These are phyloP conservation scores for Lithophane ornitopus DNA, from an alignment of 2,888 invertebrate genomes.

Conservation along the genomic window DNA sequence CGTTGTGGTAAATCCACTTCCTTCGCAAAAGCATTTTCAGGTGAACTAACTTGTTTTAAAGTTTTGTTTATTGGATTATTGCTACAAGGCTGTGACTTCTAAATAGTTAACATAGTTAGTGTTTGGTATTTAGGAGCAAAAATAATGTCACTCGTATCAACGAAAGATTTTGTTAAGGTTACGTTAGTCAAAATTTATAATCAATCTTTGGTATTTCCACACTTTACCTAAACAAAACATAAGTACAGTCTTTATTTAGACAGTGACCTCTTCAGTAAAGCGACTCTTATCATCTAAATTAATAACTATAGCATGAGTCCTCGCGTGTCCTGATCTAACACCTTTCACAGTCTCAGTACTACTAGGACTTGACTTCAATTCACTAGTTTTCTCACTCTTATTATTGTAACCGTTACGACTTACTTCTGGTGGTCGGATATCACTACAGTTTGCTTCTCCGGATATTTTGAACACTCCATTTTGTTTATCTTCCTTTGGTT, in stretches of 20 bases:
- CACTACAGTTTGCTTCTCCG: slow-evolving; percentile 86
- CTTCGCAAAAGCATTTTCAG: slow-evolving; percentile 30
- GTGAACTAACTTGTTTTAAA: slow-evolving; percentile 3
- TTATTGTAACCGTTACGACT: slow-evolving; percentile 80
- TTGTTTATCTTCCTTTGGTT: slow-evolving; percentile 80
- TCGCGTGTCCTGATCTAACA: slow-evolving; percentile 92
- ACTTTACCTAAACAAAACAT: slow-evolving; percentile 59
- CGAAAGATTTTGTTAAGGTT: not conserved
- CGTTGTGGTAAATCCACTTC: slow-evolving; percentile 39
- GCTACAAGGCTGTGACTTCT: not conserved
- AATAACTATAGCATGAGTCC: slow-evolving; percentile 94
- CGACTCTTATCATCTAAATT: slow-evolving; percentile 95
- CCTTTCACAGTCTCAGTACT: slow-evolving; percentile 83
- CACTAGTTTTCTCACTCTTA: slow-evolving; percentile 83
- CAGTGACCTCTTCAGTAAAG: slow-evolving; percentile 95
- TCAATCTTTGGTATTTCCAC: slow-evolving; percentile 45
- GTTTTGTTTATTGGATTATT: slow-evolving; percentile 4
- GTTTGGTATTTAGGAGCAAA: not conserved
- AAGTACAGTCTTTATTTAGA: slow-evolving; percentile 88
- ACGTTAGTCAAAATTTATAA: not conserved
- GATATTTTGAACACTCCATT: slow-evolving; percentile 88
- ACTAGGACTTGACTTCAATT: slow-evolving; percentile 81
- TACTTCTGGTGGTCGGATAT: slow-evolving; percentile 85
- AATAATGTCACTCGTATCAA: not conserved
- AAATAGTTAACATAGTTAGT: not conserved